A percentile compares a stretch with the other conserved stretches of the same genome.
Conservation (phyloP, 2,113 vertebrate genomes). For the Archilochus colubris region DNA sequence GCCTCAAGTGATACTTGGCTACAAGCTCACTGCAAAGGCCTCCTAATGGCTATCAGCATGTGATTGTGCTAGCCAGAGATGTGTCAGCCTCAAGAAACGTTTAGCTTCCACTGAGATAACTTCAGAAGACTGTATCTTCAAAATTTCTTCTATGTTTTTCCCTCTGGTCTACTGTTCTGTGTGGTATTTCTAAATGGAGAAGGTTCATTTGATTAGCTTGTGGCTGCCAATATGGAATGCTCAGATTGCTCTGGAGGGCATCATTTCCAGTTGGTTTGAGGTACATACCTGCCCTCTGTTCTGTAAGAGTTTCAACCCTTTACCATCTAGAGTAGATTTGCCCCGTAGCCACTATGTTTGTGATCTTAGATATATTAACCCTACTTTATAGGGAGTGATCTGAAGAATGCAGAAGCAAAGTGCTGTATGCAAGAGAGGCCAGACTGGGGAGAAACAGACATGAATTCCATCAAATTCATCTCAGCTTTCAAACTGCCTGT, state of each 20-base stretch:
- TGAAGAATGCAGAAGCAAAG: background rate
- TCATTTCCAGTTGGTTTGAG: background rate
- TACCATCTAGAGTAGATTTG: background rate
- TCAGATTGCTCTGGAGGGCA: background rate
- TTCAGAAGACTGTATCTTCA: background rate
- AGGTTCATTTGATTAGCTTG: background rate
- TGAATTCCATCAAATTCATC: background rate
- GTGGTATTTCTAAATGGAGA: background rate
- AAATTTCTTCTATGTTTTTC: background rate
- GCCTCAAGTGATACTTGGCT: background rate
- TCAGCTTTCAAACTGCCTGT: background rate
- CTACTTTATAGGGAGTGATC: background rate
- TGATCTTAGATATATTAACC: background rate
- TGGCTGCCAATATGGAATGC: background rate
- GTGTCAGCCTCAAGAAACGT: slow-evolving; percentile 3
- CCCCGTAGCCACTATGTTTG: fast-evolving
- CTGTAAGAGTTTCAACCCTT: background rate
- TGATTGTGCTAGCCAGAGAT: background rate
- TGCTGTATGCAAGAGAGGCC: background rate
- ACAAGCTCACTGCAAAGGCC: background rate
- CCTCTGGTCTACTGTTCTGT: slow-evolving; percentile 8
- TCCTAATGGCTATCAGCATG: background rate
- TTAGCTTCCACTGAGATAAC: background rate
- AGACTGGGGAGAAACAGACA: background rate
- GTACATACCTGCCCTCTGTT: background rate